phyloP scores from a whole-genome alignment of 2,797 vertebrate genomes.

The Sebastes variabilis region DNA sequence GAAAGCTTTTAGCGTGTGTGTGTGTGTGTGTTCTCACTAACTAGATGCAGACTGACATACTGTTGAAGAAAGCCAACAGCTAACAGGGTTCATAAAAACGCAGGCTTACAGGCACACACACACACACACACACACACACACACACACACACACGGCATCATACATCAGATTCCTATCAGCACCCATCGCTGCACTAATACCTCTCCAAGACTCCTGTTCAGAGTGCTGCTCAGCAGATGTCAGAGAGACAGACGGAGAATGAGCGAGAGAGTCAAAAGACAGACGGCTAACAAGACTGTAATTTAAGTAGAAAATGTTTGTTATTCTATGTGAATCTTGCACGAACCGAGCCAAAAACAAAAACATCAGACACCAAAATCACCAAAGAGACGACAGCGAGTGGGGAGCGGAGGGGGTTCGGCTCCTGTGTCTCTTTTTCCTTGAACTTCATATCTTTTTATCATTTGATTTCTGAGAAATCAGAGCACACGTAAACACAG shows the following conservation, averaged over 20 bases:
- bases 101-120: slow-evolving; percentile 36
- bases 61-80: slow-evolving; percentile 75
- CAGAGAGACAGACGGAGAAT: slow-evolving; percentile 4
- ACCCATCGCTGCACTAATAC: slow-evolving; percentile 41
- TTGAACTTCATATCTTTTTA: slow-evolving; percentile 20
- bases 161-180: slow-evolving; percentile 64
- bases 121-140: slow-evolving; percentile 9
- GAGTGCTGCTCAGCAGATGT: slow-evolving; percentile 68
- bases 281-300: not conserved
- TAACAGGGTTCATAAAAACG: slow-evolving; percentile 85
- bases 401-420: not conserved
- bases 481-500: not conserved
- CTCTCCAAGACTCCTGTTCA: slow-evolving; percentile 56
- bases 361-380: not conserved
- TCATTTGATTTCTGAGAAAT: slow-evolving; percentile 30
- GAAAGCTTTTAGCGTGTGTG: slow-evolving; percentile 56
- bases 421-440: not conserved
- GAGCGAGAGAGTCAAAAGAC: not conserved
- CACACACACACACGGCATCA: slow-evolving; percentile 17
- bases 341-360: not conserved
- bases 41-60: slow-evolving; percentile 69
- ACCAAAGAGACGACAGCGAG: not conserved
- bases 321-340: not conserved
- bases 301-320: not conserved
- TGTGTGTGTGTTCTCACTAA: slow-evolving; percentile 57